phyloP scores from a whole-genome alignment of 1,140 invertebrate genomes.

The Sycophila sp. region DNA sequence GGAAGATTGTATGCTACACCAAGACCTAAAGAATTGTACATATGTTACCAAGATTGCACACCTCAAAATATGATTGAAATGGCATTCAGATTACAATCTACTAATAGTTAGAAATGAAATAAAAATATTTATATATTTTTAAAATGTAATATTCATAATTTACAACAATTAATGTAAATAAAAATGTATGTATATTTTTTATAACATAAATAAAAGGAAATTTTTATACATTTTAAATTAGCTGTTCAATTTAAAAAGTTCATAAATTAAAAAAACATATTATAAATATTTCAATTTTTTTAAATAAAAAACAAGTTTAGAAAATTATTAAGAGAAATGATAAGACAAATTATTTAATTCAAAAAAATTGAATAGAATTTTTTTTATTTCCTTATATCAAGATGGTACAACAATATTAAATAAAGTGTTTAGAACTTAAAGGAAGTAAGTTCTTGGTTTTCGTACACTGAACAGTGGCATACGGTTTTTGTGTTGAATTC shows the following conservation, averaged over 20 bases:
- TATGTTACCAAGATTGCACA: slow-evolving; percentile 81
- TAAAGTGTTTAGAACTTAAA: slow-evolving; percentile 68
- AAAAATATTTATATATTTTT: neutral
- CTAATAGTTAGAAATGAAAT: slow-evolving; percentile 5
- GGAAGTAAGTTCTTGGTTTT: slow-evolving; percentile 94
- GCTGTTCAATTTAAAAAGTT: neutral
- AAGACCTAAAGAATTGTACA: slow-evolving; percentile 78
- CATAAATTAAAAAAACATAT: neutral
- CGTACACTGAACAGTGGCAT: slow-evolving; percentile 86
- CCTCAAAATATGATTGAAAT: slow-evolving; percentile 85
- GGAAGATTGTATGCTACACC: slow-evolving; percentile 78
- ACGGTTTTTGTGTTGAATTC: slow-evolving; percentile 84
- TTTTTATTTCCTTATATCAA: slow-evolving; percentile 44
- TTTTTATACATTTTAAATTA: neutral
- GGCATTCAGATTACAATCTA: slow-evolving; percentile 73
- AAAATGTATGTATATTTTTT: neutral
- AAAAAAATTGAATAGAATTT: neutral
- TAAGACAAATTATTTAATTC: neutral
- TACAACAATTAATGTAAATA: neutral
- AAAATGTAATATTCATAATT: neutral
- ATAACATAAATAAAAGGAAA: too few relatives aligned
- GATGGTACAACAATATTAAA: slow-evolving; percentile 31
- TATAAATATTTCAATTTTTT: neutral
- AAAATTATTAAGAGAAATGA: too few relatives aligned
- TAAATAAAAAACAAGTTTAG: neutral